Evolutionary conservation across 2,888 invertebrate genomes (phyloP), one percentile per base, ranked within the genome.

Genomic region (Noctua comes): DNA sequence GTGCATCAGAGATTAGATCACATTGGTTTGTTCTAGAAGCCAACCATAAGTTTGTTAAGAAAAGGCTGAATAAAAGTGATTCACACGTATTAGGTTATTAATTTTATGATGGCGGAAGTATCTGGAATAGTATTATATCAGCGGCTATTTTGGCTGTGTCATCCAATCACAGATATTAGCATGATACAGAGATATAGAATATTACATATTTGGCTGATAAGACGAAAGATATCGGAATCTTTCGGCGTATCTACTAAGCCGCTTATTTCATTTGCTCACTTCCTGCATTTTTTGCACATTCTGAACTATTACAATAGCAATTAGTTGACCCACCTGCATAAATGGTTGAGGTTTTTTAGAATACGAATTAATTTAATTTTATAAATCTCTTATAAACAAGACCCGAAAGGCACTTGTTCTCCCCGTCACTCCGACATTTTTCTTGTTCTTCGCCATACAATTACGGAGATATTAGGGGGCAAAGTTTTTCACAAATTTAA

Each of bases 101-200:
- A 36, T 65, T 36, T 21, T 71, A 40, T 13, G n/a, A 78, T 72
- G 16, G 73, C 74, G 80, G 64, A 75, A 79, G 65, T 48, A 69
- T n/a, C 36, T 27, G 24, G 1, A 27, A 18, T 8, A 74, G 24
- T 48, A 62, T 59, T 51, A 59, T 54, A 36, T 70, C 64, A 68
- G 27, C 21, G 21, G n/a, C 13, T 57, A 68, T 74, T 80, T 80
- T n/a, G 43, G 5, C 79, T n/a, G 36, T n/a, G 73, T 31, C 68
- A 79, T 64, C 16, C 59, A 78, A 59, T 79, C 79, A 68, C 21
- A 64, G 68, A 79, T 79, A 80, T 18, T 10, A 57, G 5, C 7
- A n/a, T 43, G 16, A 68, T 31, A n/a, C 16, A n/a, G 46, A 72
- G 78, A 59, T 66, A 79, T 8, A 18, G 8, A 16, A 6, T 21